Percentiles rank a stretch among this genome's conserved stretches.
Evolutionary conservation across 2,797 vertebrate species (phyloP).

Genomic region (Chromobotia macracanthus): DNA sequence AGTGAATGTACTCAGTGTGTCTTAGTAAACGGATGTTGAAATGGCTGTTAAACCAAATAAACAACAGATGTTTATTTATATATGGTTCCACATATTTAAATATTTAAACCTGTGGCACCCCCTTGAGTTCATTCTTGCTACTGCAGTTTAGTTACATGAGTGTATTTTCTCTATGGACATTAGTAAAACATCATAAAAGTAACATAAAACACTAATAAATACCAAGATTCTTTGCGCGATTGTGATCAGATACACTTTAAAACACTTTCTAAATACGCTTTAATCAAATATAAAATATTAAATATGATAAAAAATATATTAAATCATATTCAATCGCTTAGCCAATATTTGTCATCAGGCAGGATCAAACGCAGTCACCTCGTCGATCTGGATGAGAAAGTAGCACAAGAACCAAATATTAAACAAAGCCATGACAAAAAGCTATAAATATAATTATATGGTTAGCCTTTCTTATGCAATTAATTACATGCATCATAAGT

Average conservation of each 20-base stretch:
- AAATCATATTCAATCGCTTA: slow-evolving; percentile 27
- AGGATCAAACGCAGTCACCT: slow-evolving; percentile 51
- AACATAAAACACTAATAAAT: neutral
- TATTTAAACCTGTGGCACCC: neutral
- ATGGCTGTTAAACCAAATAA: neutral
- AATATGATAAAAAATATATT: neutral
- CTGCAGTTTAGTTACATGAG: neutral
- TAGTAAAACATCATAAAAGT: neutral
- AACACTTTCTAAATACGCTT: neutral
- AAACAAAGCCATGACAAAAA: slow-evolving; percentile 8
- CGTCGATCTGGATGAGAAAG: slow-evolving; percentile 56
- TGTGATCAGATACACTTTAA: neutral
- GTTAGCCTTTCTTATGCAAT: neutral
- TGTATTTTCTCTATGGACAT: neutral
- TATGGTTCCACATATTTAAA: no score
- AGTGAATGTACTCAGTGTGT: neutral
- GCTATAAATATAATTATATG: neutral
- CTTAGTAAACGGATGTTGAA: neutral
- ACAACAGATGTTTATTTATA: neutral
- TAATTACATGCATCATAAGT: neutral
- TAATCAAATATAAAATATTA: no score
- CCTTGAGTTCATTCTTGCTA: slow-evolving; percentile 19
- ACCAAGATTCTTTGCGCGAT: neutral
- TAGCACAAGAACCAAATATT: slow-evolving; percentile 43
- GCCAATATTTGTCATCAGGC: slow-evolving; percentile 43